Conservation (phyloP, 2,797 vertebrate species). For the Dallia pectoralis region DNA sequence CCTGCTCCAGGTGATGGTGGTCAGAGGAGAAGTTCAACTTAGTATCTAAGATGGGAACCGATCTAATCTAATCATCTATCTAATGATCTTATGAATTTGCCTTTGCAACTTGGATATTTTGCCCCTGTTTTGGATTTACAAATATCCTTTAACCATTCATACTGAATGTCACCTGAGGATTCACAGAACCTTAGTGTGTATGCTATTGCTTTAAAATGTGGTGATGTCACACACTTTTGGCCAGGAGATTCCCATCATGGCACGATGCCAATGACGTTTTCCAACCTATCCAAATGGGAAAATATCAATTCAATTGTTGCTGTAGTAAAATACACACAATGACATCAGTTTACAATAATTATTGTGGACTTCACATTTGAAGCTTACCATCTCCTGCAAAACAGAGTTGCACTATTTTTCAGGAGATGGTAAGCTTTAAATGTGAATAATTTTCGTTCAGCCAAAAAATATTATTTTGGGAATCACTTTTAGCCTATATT, state of each 20-base stretch:
- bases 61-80: neutral
- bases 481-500: no score
- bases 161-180: neutral
- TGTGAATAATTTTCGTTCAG: no score
- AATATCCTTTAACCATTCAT: neutral
- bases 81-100: neutral
- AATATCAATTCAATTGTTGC: neutral
- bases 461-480: no score
- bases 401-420: no score
- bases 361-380: no score
- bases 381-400: no score
- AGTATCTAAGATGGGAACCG: neutral
- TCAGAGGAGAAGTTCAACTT: no score
- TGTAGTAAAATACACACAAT: no score
- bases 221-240: neutral
- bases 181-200: slow-evolving; percentile 11
- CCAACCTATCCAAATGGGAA: neutral
- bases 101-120: neutral
- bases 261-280: slow-evolving; percentile 5
- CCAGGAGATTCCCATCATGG: slow-evolving; percentile 13
- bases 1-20: no score
- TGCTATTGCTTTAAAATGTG: slow-evolving; percentile 6
- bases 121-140: neutral
- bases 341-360: no score
- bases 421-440: no score